A percentile compares a stretch with the other conserved stretches of the same genome.
Evolutionary conservation across 1,140 invertebrate genomes (phyloP).

Genomic region (Pseudomyrmex sp.): DNA sequence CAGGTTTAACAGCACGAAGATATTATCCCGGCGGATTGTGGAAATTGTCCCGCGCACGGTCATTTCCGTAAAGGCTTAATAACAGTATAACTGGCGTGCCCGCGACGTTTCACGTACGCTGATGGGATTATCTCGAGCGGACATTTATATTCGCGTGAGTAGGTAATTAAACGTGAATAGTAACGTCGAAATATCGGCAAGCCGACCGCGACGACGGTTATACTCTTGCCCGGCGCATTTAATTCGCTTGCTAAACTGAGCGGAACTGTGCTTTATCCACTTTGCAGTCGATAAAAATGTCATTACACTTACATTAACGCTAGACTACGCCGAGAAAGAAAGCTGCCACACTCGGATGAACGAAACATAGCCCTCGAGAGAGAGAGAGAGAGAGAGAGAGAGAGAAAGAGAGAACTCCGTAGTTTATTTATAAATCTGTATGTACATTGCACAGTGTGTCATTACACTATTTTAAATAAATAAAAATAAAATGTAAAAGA

Average conservation of each 20-base stretch:
- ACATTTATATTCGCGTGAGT: conserved; percentile 40
- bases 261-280: conserved; percentile 1
- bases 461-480: not conserved
- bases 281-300: conserved; percentile 12
- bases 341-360: not conserved
- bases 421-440: too few relatives aligned
- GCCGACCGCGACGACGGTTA: not conserved
- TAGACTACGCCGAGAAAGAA: not conserved
- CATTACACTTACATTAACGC: not conserved
- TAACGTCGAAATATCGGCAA: conserved; percentile 13
- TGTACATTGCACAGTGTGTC: not conserved
- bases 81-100: conserved; percentile 10
- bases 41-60: not conserved
- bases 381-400: too few relatives aligned
- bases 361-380: not conserved
- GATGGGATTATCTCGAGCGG: conserved; percentile 24
- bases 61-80: conserved; percentile 42
- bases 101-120: conserved; percentile 16
- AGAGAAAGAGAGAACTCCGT: too few relatives aligned
- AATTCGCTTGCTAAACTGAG: conserved; percentile 10
- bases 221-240: conserved; percentile 8
- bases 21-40: not conserved
- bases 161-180: conserved; percentile 34
- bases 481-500: too few relatives aligned
- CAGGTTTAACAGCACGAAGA: not conserved